phyloP scores from a whole-genome alignment of 2,888 invertebrate genomes.

The Cerceris ruficornis region DNA sequence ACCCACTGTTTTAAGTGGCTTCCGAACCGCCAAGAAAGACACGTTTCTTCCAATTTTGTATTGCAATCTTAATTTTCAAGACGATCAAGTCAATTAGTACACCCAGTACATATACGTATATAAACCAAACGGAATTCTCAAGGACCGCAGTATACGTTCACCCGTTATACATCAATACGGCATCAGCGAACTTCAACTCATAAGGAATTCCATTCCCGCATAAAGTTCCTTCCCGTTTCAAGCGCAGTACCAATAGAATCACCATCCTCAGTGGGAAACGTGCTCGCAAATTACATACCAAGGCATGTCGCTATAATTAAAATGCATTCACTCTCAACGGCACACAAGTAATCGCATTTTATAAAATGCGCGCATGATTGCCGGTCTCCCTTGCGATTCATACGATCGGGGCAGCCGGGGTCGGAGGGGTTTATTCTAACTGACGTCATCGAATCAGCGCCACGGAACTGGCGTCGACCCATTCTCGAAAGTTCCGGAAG shows the following conservation, averaged over 20 bases:
- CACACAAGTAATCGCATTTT: conserved; percentile 1
- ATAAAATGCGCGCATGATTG: conserved; percentile 22
- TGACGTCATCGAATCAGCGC: conserved; percentile 65
- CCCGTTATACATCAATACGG: conserved; percentile 10
- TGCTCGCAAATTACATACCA: background rate
- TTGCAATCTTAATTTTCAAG: no score
- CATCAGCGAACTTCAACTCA: conserved; percentile 21
- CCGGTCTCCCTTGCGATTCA: background rate
- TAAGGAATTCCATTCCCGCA: background rate
- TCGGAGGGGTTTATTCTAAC: conserved; percentile 13
- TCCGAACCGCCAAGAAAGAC: no score
- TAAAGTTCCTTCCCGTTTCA: background rate
- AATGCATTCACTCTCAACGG: background rate
- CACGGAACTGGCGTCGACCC: conserved; percentile 73
- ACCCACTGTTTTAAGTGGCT: no score
- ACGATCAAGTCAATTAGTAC: no score
- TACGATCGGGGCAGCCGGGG: conserved; percentile 25
- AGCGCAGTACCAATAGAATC: conserved; percentile 1
- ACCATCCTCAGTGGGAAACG: background rate
- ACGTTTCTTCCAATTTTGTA: no score
- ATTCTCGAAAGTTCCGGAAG: conserved; percentile 87
- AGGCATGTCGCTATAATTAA: background rate
- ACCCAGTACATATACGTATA: background rate
- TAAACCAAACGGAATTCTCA: background rate
- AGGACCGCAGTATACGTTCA: background rate